Evolutionary conservation across 2,888 invertebrate species (phyloP).

Genomic region (Catocala fraxini): DNA sequence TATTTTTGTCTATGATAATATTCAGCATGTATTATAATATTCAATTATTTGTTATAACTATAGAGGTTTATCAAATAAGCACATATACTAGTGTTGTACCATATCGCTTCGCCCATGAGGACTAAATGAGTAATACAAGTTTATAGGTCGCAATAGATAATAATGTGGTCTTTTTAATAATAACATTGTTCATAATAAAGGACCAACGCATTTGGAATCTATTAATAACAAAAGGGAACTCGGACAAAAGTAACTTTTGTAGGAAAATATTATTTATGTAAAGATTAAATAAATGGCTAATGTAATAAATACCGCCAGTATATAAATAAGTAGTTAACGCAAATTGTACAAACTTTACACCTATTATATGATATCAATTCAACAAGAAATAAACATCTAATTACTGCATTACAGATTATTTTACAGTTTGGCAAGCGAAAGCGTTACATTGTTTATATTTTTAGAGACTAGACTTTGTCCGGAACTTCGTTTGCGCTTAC

Average conservation of each 20-base stretch:
- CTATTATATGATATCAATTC: no score
- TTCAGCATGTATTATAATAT: conserved; percentile 39
- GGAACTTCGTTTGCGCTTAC: no score
- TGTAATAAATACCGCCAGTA: background rate
- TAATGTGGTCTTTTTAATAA: conserved; percentile 37
- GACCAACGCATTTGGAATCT: conserved; percentile 46
- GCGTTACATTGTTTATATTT: no score
- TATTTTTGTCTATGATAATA: conserved; percentile 44
- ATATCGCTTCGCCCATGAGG: conserved; percentile 42
- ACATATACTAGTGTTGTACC: conserved; percentile 43
- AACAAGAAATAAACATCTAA: no score
- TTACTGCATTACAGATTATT: no score
- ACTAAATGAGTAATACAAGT: conserved; percentile 26
- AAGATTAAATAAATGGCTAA: conserved; percentile 13
- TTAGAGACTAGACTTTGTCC: no score
- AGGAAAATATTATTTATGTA: conserved; percentile 25
- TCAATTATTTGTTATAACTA: conserved; percentile 46
- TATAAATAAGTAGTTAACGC: no score
- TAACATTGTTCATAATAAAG: conserved; percentile 40
- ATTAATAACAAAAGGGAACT: conserved; percentile 22
- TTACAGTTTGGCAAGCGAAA: no score
- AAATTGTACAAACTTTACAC: no score
- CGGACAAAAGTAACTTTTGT: conserved; percentile 27
- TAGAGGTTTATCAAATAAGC: conserved; percentile 49
- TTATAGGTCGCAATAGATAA: conserved; percentile 33